These are phyloP conservation scores for Amphimedon queenslandica DNA, from an alignment of 37 sponge, comb jelly and placozoan genomes.

Conservation along the genomic window DNA sequence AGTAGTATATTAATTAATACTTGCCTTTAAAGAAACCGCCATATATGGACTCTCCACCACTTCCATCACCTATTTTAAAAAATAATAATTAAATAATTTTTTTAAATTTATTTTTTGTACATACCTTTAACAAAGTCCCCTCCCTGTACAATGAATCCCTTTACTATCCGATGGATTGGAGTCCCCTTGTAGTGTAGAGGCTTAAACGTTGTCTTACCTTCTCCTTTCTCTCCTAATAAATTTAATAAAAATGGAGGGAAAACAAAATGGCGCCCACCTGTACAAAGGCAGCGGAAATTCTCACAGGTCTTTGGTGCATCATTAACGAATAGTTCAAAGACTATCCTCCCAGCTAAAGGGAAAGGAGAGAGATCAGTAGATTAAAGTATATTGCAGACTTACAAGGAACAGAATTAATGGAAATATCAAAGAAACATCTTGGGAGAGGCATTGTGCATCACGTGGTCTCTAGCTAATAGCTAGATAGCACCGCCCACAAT, in stretches of 20 bases:
- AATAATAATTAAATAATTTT: no score
- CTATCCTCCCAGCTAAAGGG: constrained; percentile 66
- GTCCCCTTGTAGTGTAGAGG: constrained; percentile 87
- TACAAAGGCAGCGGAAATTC: constrained; percentile 94
- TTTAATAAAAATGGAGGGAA: no score
- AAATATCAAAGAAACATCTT: constrained; percentile 90
- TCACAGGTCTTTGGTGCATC: constrained; percentile 87
- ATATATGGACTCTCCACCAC: constrained; percentile 96
- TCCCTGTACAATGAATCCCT: constrained; percentile 93
- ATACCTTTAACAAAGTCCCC: constrained; percentile 93
- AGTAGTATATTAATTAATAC: no score
- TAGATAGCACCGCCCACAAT: no score
- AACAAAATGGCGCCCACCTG: constrained; percentile 63
- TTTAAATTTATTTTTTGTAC: neutral
- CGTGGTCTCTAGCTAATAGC: constrained; percentile 38
- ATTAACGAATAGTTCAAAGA: constrained; percentile 89
- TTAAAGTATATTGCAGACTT: constrained; percentile 10
- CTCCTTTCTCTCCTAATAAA: constrained; percentile 97
- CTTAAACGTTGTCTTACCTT: constrained; percentile 76
- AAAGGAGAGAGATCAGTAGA: neutral
- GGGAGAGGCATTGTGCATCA: constrained; percentile 61
- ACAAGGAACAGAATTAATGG: constrained; percentile 79
- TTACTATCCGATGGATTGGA: constrained; percentile 89
- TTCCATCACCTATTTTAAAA: constrained; percentile 70
- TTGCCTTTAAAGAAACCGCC: constrained; percentile 87